Conservation (phyloP, 2,113 vertebrate species). For the Ptyas mucosa region DNA sequence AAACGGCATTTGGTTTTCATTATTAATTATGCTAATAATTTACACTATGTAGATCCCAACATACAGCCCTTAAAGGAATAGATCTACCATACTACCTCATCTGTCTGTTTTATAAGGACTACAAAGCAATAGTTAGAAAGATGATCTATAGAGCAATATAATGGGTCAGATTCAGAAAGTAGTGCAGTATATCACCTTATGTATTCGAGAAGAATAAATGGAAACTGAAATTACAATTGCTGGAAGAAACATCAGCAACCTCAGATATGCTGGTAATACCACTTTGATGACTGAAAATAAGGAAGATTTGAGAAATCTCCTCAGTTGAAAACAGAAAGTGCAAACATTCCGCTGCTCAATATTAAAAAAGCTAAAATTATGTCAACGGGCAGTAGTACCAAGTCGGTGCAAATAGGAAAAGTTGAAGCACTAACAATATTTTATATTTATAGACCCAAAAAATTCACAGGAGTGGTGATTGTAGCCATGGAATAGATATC, state of each 20-base stretch:
- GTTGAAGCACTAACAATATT: not conserved
- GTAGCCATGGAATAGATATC: not conserved
- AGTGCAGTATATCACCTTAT: not conserved
- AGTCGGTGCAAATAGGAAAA: not conserved
- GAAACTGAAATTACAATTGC: not conserved
- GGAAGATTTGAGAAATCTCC: not conserved
- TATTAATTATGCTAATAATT: not conserved
- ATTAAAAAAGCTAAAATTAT: not conserved
- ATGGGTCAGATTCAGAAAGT: not conserved
- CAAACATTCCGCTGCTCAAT: not conserved
- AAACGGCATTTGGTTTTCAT: not conserved
- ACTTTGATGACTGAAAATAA: not conserved
- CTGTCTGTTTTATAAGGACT: not conserved
- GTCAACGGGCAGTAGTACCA: not conserved
- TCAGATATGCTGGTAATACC: not conserved
- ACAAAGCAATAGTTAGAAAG: not conserved
- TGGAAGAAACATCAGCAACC: not conserved
- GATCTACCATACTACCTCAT: not conserved
- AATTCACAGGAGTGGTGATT: not conserved
- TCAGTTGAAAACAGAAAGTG: not conserved
- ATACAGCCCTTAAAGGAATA: not conserved
- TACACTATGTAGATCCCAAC: not conserved
- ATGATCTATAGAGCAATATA: not conserved
- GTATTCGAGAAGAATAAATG: not conserved
- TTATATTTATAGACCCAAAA: not conserved